phyloP scores from a whole-genome alignment of 2,113 vertebrate genomes.

The Oryzias curvinotus region DNA sequence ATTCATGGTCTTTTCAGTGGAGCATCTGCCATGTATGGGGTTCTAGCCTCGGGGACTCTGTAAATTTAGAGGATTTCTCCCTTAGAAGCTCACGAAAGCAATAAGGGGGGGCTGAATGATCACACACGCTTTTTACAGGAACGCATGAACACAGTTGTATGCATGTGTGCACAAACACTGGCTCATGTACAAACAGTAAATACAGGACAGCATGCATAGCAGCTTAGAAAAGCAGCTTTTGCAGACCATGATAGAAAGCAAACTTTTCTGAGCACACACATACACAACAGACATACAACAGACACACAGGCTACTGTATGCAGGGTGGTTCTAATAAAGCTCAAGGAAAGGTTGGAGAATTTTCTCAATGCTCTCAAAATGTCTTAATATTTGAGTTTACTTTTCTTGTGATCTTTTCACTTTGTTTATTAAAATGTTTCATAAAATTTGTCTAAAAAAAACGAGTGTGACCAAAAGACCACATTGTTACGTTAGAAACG shows the following conservation, averaged over 20 bases:
- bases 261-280: constrained; percentile 10
- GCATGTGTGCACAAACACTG: constrained; percentile 38
- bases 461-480: too few relatives aligned
- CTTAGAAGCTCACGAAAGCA: constrained; percentile 75
- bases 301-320: not conserved
- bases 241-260: constrained; percentile 12
- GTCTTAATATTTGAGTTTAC: not conserved
- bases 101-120: constrained; percentile 66
- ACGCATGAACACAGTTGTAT: constrained; percentile 22
- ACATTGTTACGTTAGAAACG: too few relatives aligned
- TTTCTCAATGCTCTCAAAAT: not conserved
- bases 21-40: constrained; percentile 81
- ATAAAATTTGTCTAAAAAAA: not conserved
- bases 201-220: constrained; percentile 12
- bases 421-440: not conserved
- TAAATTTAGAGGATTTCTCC: constrained; percentile 80
- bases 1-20: constrained; percentile 82
- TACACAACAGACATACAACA: constrained; percentile 10
- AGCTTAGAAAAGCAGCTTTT: constrained; percentile 40
- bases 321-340: constrained; percentile 1
- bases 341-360: not conserved
- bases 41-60: constrained; percentile 76
- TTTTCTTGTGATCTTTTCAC: not conserved
- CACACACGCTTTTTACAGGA: constrained; percentile 23
- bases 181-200: constrained; percentile 30